These are phyloP conservation scores for Paramormyrops kingsleyae DNA, from an alignment of 2,113 vertebrate genomes.

Conservation along the genomic window DNA sequence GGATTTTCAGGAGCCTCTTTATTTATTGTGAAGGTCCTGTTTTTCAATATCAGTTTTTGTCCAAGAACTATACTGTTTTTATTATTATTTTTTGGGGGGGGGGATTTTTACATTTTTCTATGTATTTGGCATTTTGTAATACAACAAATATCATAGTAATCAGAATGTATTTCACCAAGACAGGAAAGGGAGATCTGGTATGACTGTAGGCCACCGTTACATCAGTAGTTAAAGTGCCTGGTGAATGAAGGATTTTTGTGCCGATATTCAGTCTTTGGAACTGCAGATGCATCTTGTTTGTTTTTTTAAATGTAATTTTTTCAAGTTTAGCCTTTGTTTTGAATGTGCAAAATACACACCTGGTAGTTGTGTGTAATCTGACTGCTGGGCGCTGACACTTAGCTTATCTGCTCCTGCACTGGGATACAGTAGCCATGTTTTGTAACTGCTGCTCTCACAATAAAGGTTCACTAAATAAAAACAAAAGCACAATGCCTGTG, in stretches of 20 bases:
- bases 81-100: neutral
- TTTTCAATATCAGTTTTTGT: conserved; percentile 25
- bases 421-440: conserved; percentile 23
- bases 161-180: conserved; percentile 3
- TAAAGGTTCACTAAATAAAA: conserved; percentile 29
- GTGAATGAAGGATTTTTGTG: conserved; percentile 66
- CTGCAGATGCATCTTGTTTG: conserved; percentile 21
- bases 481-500: neutral
- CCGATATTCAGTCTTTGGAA: conserved; percentile 16
- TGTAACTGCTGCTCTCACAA: conserved; percentile 28
- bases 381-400: conserved; percentile 4
- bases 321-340: conserved; percentile 24
- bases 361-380: conserved; percentile 21
- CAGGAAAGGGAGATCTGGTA: neutral
- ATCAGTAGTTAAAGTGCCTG: conserved; percentile 62
- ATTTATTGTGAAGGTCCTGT: conserved; percentile 39
- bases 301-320: conserved; percentile 13
- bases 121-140: conserved; percentile 23
- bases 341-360: conserved; percentile 28
- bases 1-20: conserved; percentile 27
- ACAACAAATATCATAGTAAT: conserved; percentile 11
- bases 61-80: conserved; percentile 42
- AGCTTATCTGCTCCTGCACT: conserved; percentile 19
- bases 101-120: conserved; percentile 14
- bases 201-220: conserved; percentile 3